Evolutionary conservation across 2,113 vertebrate genomes (phyloP).

Genomic region (Thryonomys swinderianus): DNA sequence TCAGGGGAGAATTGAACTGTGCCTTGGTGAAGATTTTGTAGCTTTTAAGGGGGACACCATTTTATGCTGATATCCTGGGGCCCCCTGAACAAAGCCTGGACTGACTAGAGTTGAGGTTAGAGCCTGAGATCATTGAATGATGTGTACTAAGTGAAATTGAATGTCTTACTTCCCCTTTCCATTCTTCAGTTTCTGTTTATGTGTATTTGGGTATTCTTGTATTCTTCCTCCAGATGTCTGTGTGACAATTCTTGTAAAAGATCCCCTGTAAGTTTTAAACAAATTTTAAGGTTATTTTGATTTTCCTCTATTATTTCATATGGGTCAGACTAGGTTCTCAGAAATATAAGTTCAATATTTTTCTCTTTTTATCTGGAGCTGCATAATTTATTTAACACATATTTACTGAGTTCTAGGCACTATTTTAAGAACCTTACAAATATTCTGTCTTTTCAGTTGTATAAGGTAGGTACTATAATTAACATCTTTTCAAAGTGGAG

Average conservation of each 20-base stretch:
- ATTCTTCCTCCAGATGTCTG: conserved; percentile 70
- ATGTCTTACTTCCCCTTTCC: conserved; percentile 62
- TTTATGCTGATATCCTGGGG: conserved; percentile 7
- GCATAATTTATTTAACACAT: conserved; percentile 24
- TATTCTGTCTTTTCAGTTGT: not conserved
- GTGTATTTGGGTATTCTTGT: conserved; percentile 50
- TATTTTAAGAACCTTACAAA: conserved; percentile 32
- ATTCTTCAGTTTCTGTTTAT: conserved; percentile 53
- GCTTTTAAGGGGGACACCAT: not conserved
- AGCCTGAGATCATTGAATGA: conserved; percentile 49
- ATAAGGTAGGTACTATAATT: not conserved
- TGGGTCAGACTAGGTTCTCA: not conserved
- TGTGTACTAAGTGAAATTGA: conserved; percentile 52
- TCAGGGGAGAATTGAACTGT: conserved; percentile 11
- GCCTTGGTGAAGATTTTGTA: not conserved
- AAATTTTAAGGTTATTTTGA: conserved; percentile 56
- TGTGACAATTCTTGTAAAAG: conserved; percentile 53
- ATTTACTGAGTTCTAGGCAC: not conserved
- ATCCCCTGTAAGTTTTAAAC: conserved; percentile 4
- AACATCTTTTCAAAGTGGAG: conserved; percentile 24
- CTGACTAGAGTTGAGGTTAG: not conserved
- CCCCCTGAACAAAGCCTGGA: conserved; percentile 7
- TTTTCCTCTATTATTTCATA: conserved; percentile 40
- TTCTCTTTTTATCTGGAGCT: conserved; percentile 5
- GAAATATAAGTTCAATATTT: conserved; percentile 54